Evolutionary conservation across 2,888 invertebrate genomes (phyloP).

Genomic region (Alentia gelatinosa): DNA sequence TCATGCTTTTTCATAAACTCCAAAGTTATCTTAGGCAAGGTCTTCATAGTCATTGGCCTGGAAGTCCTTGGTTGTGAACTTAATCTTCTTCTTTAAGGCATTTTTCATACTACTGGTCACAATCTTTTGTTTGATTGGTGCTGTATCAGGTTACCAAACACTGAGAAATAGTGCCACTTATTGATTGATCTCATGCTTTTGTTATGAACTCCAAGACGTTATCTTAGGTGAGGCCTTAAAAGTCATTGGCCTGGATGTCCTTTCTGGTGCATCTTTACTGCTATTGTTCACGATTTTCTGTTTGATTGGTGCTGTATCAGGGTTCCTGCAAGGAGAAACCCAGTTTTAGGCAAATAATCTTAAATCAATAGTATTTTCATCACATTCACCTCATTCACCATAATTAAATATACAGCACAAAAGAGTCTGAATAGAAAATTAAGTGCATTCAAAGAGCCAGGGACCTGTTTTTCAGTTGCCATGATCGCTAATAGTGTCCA

Average conservation of each 20-base stretch:
- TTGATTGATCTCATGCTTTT: slow-evolving; percentile 55
- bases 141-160: slow-evolving; percentile 97
- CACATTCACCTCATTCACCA: too few species aligned
- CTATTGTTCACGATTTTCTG: slow-evolving; percentile 90
- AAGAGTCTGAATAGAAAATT: too few species aligned
- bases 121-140: slow-evolving; percentile 92
- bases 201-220: slow-evolving; percentile 69
- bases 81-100: slow-evolving; percentile 97
- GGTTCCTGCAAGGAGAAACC: slow-evolving; percentile 84
- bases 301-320: slow-evolving; percentile 95
- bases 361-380: too few species aligned
- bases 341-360: too few species aligned
- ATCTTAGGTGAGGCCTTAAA: slow-evolving; percentile 85
- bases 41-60: slow-evolving; percentile 96
- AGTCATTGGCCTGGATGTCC: slow-evolving; percentile 96
- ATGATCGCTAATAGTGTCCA: too few species aligned
- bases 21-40: slow-evolving; percentile 76
- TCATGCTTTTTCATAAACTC: slow-evolving; percentile 64
- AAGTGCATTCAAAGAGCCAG: too few species aligned
- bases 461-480: too few species aligned
- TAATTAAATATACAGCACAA: too few species aligned
- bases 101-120: slow-evolving; percentile 94
- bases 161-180: background rate
- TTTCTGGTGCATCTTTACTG: slow-evolving; percentile 99
- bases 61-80: slow-evolving; percentile 97